Evolutionary conservation across 2,113 vertebrate genomes (phyloP).

Genomic region (Leptodactylus fuscus): DNA sequence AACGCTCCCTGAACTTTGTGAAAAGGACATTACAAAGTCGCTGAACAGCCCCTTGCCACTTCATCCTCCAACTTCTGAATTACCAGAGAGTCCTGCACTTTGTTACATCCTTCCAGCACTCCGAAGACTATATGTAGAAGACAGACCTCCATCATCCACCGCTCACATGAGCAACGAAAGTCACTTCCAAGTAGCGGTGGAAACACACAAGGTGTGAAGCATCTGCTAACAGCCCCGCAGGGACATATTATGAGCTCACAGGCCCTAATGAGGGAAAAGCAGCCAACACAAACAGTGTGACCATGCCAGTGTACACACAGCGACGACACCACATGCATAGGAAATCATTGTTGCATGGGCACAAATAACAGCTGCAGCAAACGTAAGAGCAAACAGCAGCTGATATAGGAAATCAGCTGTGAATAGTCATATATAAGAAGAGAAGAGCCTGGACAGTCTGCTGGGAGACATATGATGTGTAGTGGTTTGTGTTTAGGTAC

Average conservation of each 20-base stretch:
- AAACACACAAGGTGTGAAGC: background rate
- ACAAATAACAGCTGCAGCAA: background rate
- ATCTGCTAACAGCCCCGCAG: background rate
- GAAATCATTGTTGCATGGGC: background rate
- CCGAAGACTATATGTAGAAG: background rate
- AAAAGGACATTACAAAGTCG: too few species aligned
- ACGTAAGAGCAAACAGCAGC: too few species aligned
- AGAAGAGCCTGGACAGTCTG: too few species aligned
- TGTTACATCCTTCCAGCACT: background rate
- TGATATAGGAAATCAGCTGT: background rate
- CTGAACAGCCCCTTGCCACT: too few species aligned
- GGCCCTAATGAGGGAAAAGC: background rate
- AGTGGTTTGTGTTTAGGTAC: too few species aligned
- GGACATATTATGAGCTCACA: background rate
- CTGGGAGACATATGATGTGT: too few species aligned
- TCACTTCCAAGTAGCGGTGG: background rate
- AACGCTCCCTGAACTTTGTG: too few species aligned
- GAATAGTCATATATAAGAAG: too few species aligned
- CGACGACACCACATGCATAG: background rate
- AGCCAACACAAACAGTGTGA: conserved; percentile 5
- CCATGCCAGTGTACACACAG: conserved; percentile 17
- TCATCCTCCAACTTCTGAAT: too few species aligned
- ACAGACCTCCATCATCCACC: background rate
- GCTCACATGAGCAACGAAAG: background rate
- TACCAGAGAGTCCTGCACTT: background rate